Base-by-base conservation (phyloP, 2,113 vertebrate species). In the Cyanistes caeruleus region DNA sequence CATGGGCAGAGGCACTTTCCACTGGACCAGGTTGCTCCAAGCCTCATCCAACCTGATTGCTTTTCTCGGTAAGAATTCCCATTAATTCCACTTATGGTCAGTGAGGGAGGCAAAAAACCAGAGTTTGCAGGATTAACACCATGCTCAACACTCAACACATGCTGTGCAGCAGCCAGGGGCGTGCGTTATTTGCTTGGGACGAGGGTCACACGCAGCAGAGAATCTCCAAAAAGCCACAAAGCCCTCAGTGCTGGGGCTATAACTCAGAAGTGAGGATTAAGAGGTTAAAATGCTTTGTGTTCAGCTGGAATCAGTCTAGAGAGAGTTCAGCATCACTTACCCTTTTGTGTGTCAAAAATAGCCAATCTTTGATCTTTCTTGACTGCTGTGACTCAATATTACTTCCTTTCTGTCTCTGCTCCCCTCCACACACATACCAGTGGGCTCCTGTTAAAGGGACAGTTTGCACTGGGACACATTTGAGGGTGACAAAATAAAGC, bases 261-360 rank as follows among this genome's bases (percentile, higher is more conserved):
- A 79, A 87, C 18, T 74, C 62, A 44, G 18, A 55, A 58, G 58
- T 11, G 28, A 73, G 69, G 81, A 89, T 93, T 73, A 78, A 77
- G 59, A 62, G 46, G 56, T 91, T 62, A 79, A 94, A 96, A 78
- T 39, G 53, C n/a, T 90, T 75, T 89, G 49, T 79, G 87, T 88
- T 96, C 60, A 56, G 48, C 72, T 74, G 77, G 62, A 87, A 64
- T 78, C 62, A 73, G 69, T 31, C 73, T 90, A 68, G 69, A 92
- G 69, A 77, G 43, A 80, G 73, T 81, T 96, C 68, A 89, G 85
- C 86, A 87, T 80, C 87, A 67, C 67, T 85, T 70, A 83, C 13
- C 60, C 79, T 68, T 96, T 95, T 88, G 76, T 64, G 49, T 81
- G 52, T 33, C 7, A 52, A 89, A 94, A 92, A 92, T 33, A 70